Percentiles rank a stretch among this genome's conserved stretches.
Evolutionary conservation across 2,113 vertebrate species (phyloP).

Genomic region (Electrona antarctica): DNA sequence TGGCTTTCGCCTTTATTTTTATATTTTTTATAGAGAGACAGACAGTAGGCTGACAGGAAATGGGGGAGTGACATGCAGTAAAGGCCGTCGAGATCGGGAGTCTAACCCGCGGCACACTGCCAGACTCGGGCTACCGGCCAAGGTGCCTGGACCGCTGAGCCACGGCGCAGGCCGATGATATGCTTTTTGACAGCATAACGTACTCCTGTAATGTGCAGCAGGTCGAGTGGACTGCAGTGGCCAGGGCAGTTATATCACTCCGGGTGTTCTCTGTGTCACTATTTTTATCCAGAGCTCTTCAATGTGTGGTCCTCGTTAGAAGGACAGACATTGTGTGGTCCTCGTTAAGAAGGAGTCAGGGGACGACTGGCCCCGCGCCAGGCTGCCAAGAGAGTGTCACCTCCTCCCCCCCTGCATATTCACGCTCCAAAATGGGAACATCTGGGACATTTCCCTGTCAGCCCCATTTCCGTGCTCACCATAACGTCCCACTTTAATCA

Average conservation of each 20-base stretch:
- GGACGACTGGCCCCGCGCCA: conserved; percentile 45
- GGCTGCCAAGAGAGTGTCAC: conserved; percentile 25
- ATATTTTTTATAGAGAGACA: too few relatives aligned
- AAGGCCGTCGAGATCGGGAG: too few relatives aligned
- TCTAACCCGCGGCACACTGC: too few relatives aligned
- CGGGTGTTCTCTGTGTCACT: conserved; percentile 38
- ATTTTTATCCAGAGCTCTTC: conserved; percentile 61
- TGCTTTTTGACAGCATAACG: conserved; percentile 17
- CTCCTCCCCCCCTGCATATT: conserved; percentile 46
- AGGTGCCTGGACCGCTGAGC: too few relatives aligned
- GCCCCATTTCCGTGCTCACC: conserved; percentile 53
- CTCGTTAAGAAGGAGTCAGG: conserved; percentile 63
- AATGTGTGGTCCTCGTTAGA: conserved; percentile 55
- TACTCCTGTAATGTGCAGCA: conserved; percentile 17
- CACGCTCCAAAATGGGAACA: conserved; percentile 58
- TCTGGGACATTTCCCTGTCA: conserved; percentile 62
- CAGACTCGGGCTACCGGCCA: too few relatives aligned
- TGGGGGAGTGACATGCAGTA: too few relatives aligned
- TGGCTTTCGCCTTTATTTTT: too few relatives aligned
- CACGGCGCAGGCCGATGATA: too few relatives aligned
- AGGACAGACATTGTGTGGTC: conserved; percentile 54
- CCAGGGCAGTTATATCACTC: conserved; percentile 36
- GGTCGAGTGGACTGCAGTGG: conserved; percentile 29
- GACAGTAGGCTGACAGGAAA: too few relatives aligned
- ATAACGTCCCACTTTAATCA: conserved; percentile 52